These are phyloP conservation scores for Epinotia ramella DNA, from an alignment of 2,888 invertebrate species.

Conservation along the genomic window DNA sequence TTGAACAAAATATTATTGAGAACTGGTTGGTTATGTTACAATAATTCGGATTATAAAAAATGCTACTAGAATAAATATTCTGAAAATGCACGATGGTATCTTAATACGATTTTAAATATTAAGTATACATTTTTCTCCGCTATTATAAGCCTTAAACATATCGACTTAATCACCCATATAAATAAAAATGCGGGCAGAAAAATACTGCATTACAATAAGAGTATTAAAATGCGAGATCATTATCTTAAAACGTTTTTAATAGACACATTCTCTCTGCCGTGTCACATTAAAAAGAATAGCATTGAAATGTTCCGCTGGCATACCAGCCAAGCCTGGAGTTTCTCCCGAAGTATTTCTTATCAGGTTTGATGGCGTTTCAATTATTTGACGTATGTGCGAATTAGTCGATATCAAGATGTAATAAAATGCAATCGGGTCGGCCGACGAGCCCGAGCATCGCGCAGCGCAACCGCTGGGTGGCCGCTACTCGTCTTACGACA, in stretches of 20 bases:
- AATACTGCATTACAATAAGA: conserved; percentile 24
- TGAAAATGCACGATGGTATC: conserved; percentile 6
- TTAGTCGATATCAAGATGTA: conserved; percentile 79
- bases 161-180: background rate
- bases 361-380: conserved; percentile 64
- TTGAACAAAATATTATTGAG: background rate
- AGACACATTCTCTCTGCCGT: conserved; percentile 29
- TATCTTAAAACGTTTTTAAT: conserved; percentile 35
- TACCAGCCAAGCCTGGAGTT: conserved; percentile 58
- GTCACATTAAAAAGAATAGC: conserved; percentile 29
- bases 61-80: background rate
- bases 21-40: background rate
- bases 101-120: conserved; percentile 6
- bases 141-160: background rate
- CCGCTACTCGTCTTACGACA: conserved; percentile 84
- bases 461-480: conserved; percentile 67
- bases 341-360: conserved; percentile 52
- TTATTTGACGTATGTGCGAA: conserved; percentile 82
- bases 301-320: conserved; percentile 56
- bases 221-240: conserved; percentile 22
- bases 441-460: conserved; percentile 50
- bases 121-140: background rate
- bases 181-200: conserved; percentile 22
- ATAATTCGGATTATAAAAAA: background rate
- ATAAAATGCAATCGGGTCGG: conserved; percentile 76